Percentiles rank a stretch among this genome's conserved stretches.
Conservation (phyloP, 2,113 vertebrate species). For the Heteronetta atricapilla region DNA sequence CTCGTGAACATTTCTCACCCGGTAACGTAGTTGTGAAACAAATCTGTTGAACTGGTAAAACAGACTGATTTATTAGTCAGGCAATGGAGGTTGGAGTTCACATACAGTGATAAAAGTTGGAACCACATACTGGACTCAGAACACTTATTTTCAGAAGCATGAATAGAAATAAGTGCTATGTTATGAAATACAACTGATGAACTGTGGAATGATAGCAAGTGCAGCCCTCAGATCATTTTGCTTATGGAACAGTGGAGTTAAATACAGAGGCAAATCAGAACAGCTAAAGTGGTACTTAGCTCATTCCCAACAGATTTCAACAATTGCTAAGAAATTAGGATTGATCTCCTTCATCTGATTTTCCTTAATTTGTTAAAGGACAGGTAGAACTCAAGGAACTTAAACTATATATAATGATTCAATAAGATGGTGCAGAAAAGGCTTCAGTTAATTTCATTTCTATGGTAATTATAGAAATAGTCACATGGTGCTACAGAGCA, state of each 20-base stretch:
- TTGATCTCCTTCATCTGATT: not conserved
- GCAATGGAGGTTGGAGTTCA: not conserved
- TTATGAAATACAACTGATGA: not conserved
- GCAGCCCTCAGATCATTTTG: not conserved
- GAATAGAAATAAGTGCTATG: not conserved
- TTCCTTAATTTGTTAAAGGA: not conserved
- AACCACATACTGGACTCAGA: not conserved
- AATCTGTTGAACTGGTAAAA: constrained; percentile 12
- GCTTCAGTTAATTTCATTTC: not conserved
- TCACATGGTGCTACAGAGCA: not conserved
- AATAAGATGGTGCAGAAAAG: not conserved
- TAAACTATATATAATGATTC: not conserved
- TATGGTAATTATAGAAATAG: not conserved
- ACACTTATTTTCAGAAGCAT: not conserved
- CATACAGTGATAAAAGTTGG: not conserved
- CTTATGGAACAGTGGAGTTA: not conserved
- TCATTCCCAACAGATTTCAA: not conserved
- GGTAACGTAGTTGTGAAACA: not conserved
- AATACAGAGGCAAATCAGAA: not conserved
- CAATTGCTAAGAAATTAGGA: not conserved
- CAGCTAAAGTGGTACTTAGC: not conserved
- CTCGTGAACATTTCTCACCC: not conserved
- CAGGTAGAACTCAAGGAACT: not conserved
- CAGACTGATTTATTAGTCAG: not conserved
- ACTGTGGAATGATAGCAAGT: not conserved